These are phyloP conservation scores for Sesia apiformis DNA, from an alignment of 2,888 invertebrate genomes.

Conservation along the genomic window DNA sequence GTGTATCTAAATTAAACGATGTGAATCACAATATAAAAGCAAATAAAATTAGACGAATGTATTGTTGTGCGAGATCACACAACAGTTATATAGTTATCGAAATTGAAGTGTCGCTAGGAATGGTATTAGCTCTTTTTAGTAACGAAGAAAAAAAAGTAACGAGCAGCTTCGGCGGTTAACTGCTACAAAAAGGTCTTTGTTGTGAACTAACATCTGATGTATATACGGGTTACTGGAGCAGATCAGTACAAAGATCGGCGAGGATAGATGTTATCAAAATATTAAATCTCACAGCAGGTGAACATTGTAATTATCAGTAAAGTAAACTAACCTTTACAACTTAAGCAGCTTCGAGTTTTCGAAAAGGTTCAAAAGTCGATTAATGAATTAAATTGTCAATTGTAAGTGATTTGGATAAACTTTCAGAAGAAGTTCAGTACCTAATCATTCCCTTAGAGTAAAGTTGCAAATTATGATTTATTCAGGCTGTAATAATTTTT, in stretches of 20 bases:
- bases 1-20: too few relatives aligned
- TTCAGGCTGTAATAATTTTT: too few relatives aligned
- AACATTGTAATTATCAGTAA: constrained; percentile 35
- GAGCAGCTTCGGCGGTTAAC: constrained; percentile 17
- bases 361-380: too few relatives aligned
- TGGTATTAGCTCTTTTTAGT: constrained; percentile 10
- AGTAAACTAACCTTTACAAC: constrained; percentile 18
- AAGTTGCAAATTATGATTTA: constrained; percentile 13
- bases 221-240: constrained; percentile 53
- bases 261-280: constrained; percentile 52
- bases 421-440: too few relatives aligned
- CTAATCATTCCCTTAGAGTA: constrained; percentile 11
- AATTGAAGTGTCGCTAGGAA: constrained; percentile 14
- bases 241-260: constrained; percentile 31
- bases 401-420: too few relatives aligned
- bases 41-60: too few relatives aligned
- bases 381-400: too few relatives aligned
- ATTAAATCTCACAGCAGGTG: constrained; percentile 57
- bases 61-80: not conserved
- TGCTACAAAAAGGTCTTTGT: constrained; percentile 41
- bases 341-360: too few relatives aligned
- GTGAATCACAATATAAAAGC: too few relatives aligned
- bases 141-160: constrained; percentile 18
- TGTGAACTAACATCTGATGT: constrained; percentile 33
- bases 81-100: constrained; percentile 16